Base-by-base conservation (phyloP, 2,888 invertebrate species). In the Agonopterix arenella region DNA sequence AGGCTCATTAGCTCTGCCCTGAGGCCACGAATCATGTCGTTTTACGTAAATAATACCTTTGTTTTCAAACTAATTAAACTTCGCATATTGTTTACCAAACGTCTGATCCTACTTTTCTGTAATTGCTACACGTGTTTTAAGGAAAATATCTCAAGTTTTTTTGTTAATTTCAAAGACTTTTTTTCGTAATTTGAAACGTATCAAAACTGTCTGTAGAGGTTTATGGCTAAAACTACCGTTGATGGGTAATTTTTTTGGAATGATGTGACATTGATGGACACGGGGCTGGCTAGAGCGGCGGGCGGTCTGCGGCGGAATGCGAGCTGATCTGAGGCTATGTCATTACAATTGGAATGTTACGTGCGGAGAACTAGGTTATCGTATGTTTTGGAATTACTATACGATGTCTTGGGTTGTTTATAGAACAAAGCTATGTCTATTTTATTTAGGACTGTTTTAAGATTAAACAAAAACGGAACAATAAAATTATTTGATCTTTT, bases 41-140 rank as follows among this genome's bases (percentile, higher is more conserved):
- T 69, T 62, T 66, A 61, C 65, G 60, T 57, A 59, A 58, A 57
- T 60, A 71, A 73, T 66, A 68, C 68, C 73, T 77, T 79, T 78
- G 76, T 82, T 84, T 76, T 76, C 66, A 62, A 80, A 80, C 76
- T 81, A 81, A 85, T 83, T 80, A 78, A 72, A 57, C 57, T 56
- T 55, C 57, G 57, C 13, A 62, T 67, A 62, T 62, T 65, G 64
- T 71, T 68, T 68, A 59, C 55, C 54, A 59, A 59, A 58, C 54
- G 62, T 56, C 58, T 69, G 68, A 65, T 64, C 54, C 57, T 64
- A 59, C 61, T 57, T 58, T 58, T 57, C 59, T 64, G 66, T 76
- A 77, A 77, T 77, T 76, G 70, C 56, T 76, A 78, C 73, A 72
- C 65, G 69, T 74, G 73, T 73, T 50, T 50, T 55, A 44, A 52